Conservation (phyloP, 2,888 invertebrate genomes). For the Nyleta sp. region DNA sequence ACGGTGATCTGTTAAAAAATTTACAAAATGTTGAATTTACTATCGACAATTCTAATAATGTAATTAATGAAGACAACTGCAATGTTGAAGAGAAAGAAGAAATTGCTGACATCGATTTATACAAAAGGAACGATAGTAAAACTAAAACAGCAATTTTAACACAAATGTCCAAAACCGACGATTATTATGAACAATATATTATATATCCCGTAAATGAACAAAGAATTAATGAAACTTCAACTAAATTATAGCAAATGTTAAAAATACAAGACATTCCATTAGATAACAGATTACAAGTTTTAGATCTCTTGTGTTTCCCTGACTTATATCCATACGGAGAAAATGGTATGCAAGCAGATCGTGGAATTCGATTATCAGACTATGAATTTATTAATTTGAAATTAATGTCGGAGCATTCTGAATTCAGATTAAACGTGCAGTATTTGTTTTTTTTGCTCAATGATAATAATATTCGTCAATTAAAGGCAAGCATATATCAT, state of each 20-base stretch:
- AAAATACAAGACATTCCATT: constrained; percentile 64
- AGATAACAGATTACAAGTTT: constrained; percentile 54
- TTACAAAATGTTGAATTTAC: neutral
- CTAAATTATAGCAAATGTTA: constrained; percentile 67
- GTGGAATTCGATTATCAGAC: constrained; percentile 56
- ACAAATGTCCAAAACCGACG: constrained; percentile 50
- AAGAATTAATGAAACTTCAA: constrained; percentile 47
- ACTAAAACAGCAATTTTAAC: constrained; percentile 35
- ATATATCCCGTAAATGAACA: constrained; percentile 52
- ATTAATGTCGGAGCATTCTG: constrained; percentile 66
- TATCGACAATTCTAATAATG: constrained; percentile 58
- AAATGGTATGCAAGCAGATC: constrained; percentile 57
- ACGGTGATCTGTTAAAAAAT: constrained; percentile 8
- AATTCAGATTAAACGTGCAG: constrained; percentile 69
- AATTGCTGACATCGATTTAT: no score
- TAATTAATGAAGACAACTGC: constrained; percentile 52
- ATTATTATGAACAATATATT: constrained; percentile 60
- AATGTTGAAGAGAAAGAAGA: constrained; percentile 33
- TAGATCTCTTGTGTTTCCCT: constrained; percentile 69
- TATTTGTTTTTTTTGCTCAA: constrained; percentile 70
- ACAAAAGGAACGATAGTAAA: neutral
- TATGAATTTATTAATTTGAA: constrained; percentile 68
- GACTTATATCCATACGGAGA: constrained; percentile 62
- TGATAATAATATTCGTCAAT: constrained; percentile 68
- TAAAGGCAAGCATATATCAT: constrained; percentile 55